A percentile compares a stretch with the other conserved stretches of the same genome.
Conservation (phyloP, 2,113 vertebrate genomes). For the Cynopterus brachyotis region DNA sequence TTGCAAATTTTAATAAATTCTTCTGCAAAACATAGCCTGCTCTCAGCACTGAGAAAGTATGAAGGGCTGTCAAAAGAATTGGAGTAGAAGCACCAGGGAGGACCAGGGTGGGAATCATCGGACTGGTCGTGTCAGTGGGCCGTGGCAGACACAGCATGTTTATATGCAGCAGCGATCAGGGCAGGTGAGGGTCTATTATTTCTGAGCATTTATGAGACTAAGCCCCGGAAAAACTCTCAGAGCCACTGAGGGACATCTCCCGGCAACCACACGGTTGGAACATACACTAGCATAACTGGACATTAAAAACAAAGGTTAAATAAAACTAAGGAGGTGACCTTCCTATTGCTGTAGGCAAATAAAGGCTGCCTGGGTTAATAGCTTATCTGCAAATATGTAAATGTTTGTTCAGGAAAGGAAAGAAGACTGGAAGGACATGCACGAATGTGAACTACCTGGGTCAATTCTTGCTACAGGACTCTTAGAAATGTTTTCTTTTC, state of each 20-base stretch:
- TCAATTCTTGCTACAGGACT: not conserved
- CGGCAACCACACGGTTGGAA: not conserved
- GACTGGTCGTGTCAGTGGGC: rapidly evolving
- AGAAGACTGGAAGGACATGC: not conserved
- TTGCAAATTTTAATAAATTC: not conserved
- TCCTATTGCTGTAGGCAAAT: not conserved
- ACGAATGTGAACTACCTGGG: not conserved
- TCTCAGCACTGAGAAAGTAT: not conserved
- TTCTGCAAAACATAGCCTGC: not conserved
- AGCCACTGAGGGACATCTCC: not conserved
- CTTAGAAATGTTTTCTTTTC: not conserved
- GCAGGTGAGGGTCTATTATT: not conserved
- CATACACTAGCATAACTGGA: not conserved
- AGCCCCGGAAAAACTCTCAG: not conserved
- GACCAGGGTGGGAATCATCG: not conserved
- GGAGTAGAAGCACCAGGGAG: not conserved
- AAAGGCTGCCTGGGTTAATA: not conserved
- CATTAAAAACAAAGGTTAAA: not conserved
- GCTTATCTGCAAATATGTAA: not conserved
- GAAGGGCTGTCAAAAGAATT: not conserved
- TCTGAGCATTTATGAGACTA: not conserved
- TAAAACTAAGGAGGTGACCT: not conserved
- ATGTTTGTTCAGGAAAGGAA: not conserved
- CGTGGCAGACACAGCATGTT: rapidly evolving
- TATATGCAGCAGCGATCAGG: not conserved